phyloP scores from a whole-genome alignment of 2,888 invertebrate genomes.

The Myathropa florea region DNA sequence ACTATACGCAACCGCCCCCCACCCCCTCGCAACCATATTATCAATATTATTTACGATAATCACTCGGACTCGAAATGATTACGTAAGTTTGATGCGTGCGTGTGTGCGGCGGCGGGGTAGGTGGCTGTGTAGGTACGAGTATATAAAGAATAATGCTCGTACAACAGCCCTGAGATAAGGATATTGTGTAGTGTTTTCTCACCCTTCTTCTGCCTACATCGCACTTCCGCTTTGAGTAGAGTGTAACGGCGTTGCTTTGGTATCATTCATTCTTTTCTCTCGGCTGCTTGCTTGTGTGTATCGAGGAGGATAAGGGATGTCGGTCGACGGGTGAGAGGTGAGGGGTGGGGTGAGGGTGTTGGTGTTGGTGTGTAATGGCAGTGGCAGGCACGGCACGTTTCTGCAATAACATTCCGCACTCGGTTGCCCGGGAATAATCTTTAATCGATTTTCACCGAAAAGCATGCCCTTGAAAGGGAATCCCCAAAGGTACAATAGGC shows the following conservation, averaged over 20 bases:
- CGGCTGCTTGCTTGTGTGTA: background rate
- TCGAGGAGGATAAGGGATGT: background rate
- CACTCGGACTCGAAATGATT: conserved; percentile 68
- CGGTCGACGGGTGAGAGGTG: background rate
- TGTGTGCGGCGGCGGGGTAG: conserved; percentile 14
- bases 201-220: conserved; percentile 26
- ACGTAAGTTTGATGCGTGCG: conserved; percentile 45
- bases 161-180: conserved; percentile 63
- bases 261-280: conserved; percentile 36
- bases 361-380: conserved; percentile 43
- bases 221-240: conserved; percentile 30
- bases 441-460: conserved; percentile 69
- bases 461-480: conserved; percentile 69
- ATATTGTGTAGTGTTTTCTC: conserved; percentile 48
- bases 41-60: conserved; percentile 70
- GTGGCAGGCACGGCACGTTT: conserved; percentile 70
- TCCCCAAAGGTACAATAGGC: conserved; percentile 61
- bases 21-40: conserved; percentile 42
- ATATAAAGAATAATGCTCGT: conserved; percentile 35
- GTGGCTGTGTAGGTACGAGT: conserved; percentile 8
- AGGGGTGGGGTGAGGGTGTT: background rate
- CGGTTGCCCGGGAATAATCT: conserved; percentile 68
- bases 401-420: conserved; percentile 70
- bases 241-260: conserved; percentile 27
- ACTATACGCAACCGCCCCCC: conserved; percentile 16